Evolutionary conservation across 2,888 invertebrate species (phyloP), one percentile per base, ranked within the genome.

Genomic region (Chromoteleia sp.): DNA sequence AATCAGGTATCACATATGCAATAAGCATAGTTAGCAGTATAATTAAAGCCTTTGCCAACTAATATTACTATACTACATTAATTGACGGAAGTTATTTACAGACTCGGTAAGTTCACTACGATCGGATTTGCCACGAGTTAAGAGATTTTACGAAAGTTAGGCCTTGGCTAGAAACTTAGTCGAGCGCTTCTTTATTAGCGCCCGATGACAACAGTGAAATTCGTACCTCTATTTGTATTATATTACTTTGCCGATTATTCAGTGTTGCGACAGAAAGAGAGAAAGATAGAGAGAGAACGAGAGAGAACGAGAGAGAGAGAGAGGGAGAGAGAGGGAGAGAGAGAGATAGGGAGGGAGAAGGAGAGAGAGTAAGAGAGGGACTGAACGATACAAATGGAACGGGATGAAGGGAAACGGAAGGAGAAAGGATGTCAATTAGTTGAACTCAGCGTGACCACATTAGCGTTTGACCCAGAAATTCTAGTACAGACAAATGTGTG

Each of bases 211-310:
- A 70, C 82, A 70, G 61, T 65, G 71, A 78, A 75, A 74, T 71
- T 65, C 74, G 63, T 65, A 59, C 70, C 48, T 36, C 21, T 48
- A 10, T 73, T 73, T 68, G 80, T 84, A 85, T 85, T 83, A 70
- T 68, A 86, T 87, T 84, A 86, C 85, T 84, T 67, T 74, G 84
- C 84, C 54, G 85, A 85, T 85, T 85, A 84, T 85, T 84, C 81
- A 81, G 79, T 74, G 83, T 80, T 43, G 70, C 58, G 54, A 56
- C 50, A 25, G 41, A 12, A 58, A 63, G 8, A 8, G 36, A 56
- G 19, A 30, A 19, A 36, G 36, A 17, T 7, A 5, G 14, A n/a
- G 36, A n/a, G 15, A 50, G 7, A 50, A n/a, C 29, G 25, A 12
- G 21, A 1, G 17, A 4, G 36, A 36, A 19, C 17, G 17, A 5